Percentiles rank a stretch among this genome's conserved stretches.
Conservation (phyloP, 1,140 invertebrate genomes). For the Leptinotarsa undecemlineata region DNA sequence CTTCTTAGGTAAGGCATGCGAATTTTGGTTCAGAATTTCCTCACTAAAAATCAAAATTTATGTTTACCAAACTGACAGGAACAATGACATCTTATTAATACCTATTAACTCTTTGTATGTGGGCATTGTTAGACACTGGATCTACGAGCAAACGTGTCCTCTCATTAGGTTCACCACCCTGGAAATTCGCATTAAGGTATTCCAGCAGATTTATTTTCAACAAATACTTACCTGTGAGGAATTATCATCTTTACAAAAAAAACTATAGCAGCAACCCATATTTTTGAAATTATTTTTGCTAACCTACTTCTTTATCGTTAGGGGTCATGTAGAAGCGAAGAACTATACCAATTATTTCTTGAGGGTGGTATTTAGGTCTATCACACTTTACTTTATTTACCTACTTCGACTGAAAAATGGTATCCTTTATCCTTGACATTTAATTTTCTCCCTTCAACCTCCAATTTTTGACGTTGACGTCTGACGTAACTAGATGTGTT, state of each 20-base stretch:
- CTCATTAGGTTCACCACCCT: conserved; percentile 68
- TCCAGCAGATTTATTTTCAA: conserved; percentile 21
- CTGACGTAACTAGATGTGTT: too few species aligned
- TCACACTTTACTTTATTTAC: too few species aligned
- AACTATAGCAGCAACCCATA: conserved; percentile 57
- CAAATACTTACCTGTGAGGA: conserved; percentile 49
- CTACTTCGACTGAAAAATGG: too few species aligned
- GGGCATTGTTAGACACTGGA: conserved; percentile 68
- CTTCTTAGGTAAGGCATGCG: conserved; percentile 73
- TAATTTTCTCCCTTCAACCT: too few species aligned
- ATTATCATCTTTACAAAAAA: conserved; percentile 53
- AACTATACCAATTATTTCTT: background rate
- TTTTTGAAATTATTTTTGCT: background rate
- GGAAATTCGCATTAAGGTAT: conserved; percentile 34
- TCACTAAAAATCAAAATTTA: conserved; percentile 58
- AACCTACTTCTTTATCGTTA: background rate
- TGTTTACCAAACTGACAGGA: conserved; percentile 24
- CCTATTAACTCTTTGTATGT: conserved; percentile 64
- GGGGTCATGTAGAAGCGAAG: background rate
- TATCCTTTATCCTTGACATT: too few species aligned
- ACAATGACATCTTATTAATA: conserved; percentile 39
- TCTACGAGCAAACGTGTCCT: conserved; percentile 70
- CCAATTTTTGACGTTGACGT: too few species aligned
- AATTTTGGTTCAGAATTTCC: conserved; percentile 65
- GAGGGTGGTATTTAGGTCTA: too few species aligned